A percentile compares a stretch with the other conserved stretches of the same genome.
phyloP scores from a whole-genome alignment of 2,113 vertebrate genomes.

The Gavia stellata region DNA sequence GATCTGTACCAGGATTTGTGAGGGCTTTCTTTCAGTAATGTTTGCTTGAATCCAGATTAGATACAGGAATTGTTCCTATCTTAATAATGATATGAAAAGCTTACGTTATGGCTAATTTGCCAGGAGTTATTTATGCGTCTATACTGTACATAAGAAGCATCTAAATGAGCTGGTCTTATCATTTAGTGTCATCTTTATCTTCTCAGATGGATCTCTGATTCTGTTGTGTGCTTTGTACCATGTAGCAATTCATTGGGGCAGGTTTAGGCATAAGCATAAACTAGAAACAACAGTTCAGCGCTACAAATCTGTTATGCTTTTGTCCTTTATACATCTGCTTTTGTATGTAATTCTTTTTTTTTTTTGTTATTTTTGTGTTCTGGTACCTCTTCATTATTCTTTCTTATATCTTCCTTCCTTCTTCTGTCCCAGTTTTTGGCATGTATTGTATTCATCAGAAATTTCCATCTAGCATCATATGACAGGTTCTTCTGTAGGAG shows the following conservation, averaged over 20 bases:
- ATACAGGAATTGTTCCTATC: not conserved
- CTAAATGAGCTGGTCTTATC: not conserved
- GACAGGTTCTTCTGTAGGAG: not conserved
- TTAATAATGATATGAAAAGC: not conserved
- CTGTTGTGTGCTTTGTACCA: not conserved
- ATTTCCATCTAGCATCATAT: not conserved
- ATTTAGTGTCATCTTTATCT: not conserved
- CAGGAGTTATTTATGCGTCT: not conserved
- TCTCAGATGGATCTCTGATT: not conserved
- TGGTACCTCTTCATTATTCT: not conserved
- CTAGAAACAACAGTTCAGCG: too few species aligned
- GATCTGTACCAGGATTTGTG: not conserved
- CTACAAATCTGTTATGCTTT: too few species aligned
- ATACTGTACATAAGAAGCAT: not conserved
- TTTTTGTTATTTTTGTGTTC: not conserved
- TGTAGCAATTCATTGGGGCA: not conserved
- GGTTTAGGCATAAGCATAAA: too few species aligned
- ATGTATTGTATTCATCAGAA: not conserved
- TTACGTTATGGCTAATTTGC: not conserved
- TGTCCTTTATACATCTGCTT: not conserved
- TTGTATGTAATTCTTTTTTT: not conserved
- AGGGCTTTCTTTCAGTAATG: not conserved
- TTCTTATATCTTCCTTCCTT: not conserved
- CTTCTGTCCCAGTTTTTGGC: not conserved
- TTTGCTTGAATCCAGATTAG: not conserved